phyloP scores from a whole-genome alignment of 2,113 vertebrate genomes.

The Odocoileus virginianus region DNA sequence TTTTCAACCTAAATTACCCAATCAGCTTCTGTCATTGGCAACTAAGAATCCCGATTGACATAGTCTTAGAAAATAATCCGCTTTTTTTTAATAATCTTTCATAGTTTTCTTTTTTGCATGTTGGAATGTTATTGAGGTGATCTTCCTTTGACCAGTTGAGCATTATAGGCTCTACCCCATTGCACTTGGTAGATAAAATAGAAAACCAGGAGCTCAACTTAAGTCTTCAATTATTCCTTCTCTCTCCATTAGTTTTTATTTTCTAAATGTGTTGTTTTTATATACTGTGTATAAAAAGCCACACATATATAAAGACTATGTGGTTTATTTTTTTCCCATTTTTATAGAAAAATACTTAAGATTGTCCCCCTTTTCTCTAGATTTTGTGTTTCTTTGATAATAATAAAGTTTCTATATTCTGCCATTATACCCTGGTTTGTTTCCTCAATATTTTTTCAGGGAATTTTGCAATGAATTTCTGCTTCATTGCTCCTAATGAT shows the following conservation, averaged over 20 bases:
- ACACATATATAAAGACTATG: background rate
- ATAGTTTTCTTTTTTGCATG: background rate
- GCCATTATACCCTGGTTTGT: background rate
- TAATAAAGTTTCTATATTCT: background rate
- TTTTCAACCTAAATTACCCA: background rate
- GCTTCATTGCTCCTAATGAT: background rate
- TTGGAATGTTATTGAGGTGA: background rate
- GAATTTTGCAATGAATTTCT: background rate
- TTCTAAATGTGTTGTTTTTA: background rate
- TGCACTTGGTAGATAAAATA: background rate
- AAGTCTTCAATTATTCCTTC: background rate
- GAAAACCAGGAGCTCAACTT: background rate
- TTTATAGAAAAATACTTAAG: background rate
- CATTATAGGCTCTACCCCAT: background rate
- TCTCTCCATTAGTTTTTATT: background rate
- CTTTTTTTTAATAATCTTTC: background rate
- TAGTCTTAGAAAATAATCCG: background rate
- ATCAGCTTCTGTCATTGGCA: background rate
- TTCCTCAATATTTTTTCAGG: background rate
- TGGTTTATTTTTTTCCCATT: background rate
- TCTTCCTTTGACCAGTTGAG: background rate
- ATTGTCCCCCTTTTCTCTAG: background rate
- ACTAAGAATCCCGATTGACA: background rate
- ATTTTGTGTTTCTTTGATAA: background rate
- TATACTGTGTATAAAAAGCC: background rate